Evolutionary conservation across 2,888 invertebrate species (phyloP).

Genomic region (Gibbula magus): DNA sequence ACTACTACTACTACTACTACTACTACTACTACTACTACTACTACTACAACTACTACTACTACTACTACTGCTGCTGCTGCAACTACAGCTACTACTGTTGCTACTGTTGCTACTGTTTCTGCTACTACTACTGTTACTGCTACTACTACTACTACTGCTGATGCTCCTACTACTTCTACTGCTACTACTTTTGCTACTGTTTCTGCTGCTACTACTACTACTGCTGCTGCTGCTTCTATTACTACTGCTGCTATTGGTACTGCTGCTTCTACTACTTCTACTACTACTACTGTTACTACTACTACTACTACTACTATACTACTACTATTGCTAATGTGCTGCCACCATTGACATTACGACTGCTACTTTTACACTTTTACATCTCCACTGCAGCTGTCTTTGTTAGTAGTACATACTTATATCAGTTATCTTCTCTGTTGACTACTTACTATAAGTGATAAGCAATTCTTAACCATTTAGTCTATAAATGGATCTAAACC

Average conservation of each 20-base stretch:
- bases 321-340: not conserved
- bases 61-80: not conserved
- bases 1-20: conserved; percentile 2
- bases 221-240: not conserved
- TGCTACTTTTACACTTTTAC: no score
- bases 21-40: not conserved
- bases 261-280: not conserved
- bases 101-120: conserved; percentile 23
- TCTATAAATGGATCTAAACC: no score
- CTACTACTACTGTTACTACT: not conserved
- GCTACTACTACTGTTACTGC: not conserved
- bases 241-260: not conserved
- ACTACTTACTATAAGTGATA: no score
- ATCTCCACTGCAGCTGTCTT: no score
- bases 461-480: no score
- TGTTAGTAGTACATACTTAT: no score
- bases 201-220: not conserved
- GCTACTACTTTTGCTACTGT: conserved; percentile 17
- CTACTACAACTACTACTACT: not conserved
- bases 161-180: no score
- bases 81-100: not conserved
- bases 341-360: not conserved
- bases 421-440: no score
- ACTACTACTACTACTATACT: not conserved
- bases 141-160: not conserved